These are phyloP conservation scores for Dorcus hopei DNA, from an alignment of 2,888 invertebrate genomes.

Conservation along the genomic window DNA sequence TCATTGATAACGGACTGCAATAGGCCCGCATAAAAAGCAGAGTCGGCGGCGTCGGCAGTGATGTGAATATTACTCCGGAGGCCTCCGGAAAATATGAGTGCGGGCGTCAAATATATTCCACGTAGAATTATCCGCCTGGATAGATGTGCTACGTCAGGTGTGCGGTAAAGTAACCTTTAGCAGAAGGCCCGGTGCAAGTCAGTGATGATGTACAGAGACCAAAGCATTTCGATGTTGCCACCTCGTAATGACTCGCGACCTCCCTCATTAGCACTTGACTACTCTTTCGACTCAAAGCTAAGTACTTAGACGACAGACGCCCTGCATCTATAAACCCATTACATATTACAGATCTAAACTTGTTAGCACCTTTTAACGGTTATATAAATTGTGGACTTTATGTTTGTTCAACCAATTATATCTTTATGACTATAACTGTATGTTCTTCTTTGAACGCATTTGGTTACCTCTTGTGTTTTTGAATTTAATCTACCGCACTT, in stretches of 20 bases:
- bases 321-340: background rate
- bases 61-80: slow-evolving; percentile 47
- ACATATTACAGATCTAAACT: background rate
- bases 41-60: slow-evolving; percentile 34
- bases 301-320: slow-evolving; percentile 1
- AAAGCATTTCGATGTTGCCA: slow-evolving; percentile 1
- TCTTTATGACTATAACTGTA: too few relatives aligned
- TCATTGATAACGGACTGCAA: slow-evolving; percentile 44
- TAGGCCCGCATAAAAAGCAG: slow-evolving; percentile 39
- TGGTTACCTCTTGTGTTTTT: too few relatives aligned
- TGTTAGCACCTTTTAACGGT: too few relatives aligned
- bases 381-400: too few relatives aligned
- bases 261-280: background rate
- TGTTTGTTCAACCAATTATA: too few relatives aligned
- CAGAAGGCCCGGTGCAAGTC: background rate
- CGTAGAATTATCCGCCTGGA: slow-evolving; percentile 14
- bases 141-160: slow-evolving; percentile 6
- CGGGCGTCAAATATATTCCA: slow-evolving; percentile 19
- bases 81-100: slow-evolving; percentile 42
- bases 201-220: background rate
- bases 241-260: slow-evolving; percentile 2
- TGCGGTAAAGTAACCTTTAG: background rate
- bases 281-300: background rate
- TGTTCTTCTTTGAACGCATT: too few relatives aligned
- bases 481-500: too few relatives aligned